Evolutionary conservation across 2,888 invertebrate genomes (phyloP).

Genomic region (Helobdella robusta): DNA sequence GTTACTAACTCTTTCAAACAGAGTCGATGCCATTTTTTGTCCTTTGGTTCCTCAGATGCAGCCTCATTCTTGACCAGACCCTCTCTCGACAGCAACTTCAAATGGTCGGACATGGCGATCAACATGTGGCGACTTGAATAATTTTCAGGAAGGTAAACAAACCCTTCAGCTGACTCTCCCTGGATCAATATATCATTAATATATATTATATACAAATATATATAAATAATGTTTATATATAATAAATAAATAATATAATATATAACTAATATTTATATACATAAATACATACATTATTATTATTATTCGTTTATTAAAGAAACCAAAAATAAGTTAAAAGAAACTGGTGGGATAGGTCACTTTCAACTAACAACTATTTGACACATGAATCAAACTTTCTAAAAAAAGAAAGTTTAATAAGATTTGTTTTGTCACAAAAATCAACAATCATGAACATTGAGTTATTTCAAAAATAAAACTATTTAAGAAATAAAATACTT

Average conservation of each 20-base stretch:
- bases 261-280: neutral
- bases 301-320: no score
- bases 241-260: neutral
- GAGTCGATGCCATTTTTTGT: conserved; percentile 39
- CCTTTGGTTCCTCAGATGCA: conserved; percentile 61
- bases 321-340: no score
- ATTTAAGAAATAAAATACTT: no score
- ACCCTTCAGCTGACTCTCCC: conserved; percentile 83
- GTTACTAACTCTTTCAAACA: conserved; percentile 51
- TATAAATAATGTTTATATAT: neutral
- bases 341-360: no score
- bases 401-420: no score
- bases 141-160: conserved; percentile 79
- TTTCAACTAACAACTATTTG: no score
- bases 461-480: no score
- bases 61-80: conserved; percentile 54
- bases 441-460: no score
- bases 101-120: conserved; percentile 74
- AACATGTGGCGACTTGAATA: conserved; percentile 76
- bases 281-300: neutral
- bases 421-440: no score
- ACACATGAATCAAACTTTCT: no score
- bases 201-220: neutral
- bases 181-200: conserved; percentile 37
- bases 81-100: conserved; percentile 56